Evolutionary conservation across 2,888 invertebrate species (phyloP).

Genomic region (Cryptosula pallasiana): DNA sequence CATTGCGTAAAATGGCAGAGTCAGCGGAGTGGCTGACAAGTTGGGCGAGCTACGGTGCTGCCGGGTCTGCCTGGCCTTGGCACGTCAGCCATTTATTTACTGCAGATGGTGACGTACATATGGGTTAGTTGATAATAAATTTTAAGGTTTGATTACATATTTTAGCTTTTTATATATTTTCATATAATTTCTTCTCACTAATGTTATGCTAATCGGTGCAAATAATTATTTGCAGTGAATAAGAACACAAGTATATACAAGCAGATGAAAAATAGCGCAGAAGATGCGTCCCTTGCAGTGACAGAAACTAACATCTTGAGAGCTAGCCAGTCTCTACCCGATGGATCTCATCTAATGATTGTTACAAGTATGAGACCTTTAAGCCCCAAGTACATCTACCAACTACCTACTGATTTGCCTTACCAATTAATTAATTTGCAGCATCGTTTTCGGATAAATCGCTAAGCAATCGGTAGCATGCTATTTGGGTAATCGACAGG

Average conservation of each 20-base stretch:
- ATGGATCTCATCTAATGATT: neutral
- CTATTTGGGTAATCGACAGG: too few relatives aligned
- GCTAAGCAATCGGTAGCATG: too few relatives aligned
- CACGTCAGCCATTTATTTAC: neutral
- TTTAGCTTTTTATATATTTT: too few relatives aligned
- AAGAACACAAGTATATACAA: neutral
- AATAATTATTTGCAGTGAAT: too few relatives aligned
- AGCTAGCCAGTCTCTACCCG: neutral
- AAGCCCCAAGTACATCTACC: too few relatives aligned
- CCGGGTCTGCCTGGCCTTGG: neutral
- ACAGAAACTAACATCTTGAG: neutral
- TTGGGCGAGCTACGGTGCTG: neutral
- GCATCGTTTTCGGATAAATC: too few relatives aligned
- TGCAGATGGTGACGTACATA: neutral
- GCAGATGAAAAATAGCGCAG: neutral
- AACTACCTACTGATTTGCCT: too few relatives aligned
- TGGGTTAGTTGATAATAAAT: too few relatives aligned
- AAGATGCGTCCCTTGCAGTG: neutral
- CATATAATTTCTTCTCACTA: too few relatives aligned
- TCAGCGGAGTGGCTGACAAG: neutral
- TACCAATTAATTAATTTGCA: too few relatives aligned
- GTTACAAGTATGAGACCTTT: conserved; percentile 9
- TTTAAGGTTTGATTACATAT: too few relatives aligned
- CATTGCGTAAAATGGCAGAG: neutral
- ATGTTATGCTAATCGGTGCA: too few relatives aligned